Evolutionary conservation across 2,888 invertebrate species (phyloP).

Genomic region (Folsomia manolachei): DNA sequence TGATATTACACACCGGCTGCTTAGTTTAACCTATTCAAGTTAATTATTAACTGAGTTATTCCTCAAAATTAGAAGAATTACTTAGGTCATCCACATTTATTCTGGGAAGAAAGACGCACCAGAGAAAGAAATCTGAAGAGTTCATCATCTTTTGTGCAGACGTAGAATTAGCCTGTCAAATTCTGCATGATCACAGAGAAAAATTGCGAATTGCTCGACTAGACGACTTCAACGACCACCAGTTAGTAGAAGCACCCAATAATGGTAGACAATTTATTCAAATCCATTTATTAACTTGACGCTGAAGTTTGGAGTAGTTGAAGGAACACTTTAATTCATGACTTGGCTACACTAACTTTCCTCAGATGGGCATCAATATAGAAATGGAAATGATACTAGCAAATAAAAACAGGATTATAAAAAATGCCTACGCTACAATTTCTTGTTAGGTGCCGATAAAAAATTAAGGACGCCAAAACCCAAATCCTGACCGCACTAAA

Average conservation of each 20-base stretch:
- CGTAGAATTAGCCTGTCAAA: conserved; percentile 12
- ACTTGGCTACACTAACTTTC: neutral
- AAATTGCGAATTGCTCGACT: neutral
- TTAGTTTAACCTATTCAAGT: neutral
- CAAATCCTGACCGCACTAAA: too few relatives aligned
- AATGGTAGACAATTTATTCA: too few relatives aligned
- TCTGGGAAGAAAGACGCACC: neutral
- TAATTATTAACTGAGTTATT: too few relatives aligned
- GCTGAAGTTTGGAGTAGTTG: too few relatives aligned
- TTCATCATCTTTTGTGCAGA: neutral
- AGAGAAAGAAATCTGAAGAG: neutral
- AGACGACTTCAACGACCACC: too few relatives aligned
- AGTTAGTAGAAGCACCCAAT: too few relatives aligned
- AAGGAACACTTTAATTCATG: too few relatives aligned
- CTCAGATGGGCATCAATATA: neutral
- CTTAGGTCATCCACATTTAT: neutral
- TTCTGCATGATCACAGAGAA: neutral
- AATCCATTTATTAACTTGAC: too few relatives aligned
- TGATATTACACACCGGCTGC: too few relatives aligned
- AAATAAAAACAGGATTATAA: neutral
- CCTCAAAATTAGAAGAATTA: neutral
- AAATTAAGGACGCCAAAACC: too few relatives aligned
- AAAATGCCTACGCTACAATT: neutral
- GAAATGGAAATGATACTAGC: neutral
- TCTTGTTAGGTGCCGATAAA: too few relatives aligned